Base-by-base conservation (phyloP, 2,113 vertebrate genomes). In the Prionailurus bengalensis region DNA sequence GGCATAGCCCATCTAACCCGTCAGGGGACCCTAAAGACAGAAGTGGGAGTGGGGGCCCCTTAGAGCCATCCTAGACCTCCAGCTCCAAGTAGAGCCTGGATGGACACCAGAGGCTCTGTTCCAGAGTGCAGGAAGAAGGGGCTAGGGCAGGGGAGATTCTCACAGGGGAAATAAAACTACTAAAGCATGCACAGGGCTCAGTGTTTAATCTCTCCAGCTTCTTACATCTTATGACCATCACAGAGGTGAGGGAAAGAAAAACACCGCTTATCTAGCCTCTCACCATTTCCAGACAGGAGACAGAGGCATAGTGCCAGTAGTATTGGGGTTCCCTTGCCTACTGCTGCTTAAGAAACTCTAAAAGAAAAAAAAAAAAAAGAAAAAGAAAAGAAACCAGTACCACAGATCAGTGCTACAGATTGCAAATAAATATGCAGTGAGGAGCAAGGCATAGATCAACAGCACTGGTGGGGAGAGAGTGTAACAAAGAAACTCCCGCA, bases 171-270 rank as follows among this genome's bases (percentile, higher is more conserved):
- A 98, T 97, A 98, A 98, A 98, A 91, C 92, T 61, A 90, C 91
- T 94, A 61, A 94, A 95, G 79, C 94, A 70, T 45, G 81, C 85
- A 51, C 70, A 97, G 97, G 90, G 88, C 92, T 98, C 96, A 70
- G 10, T 53, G 97, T 98, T 97, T 98, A 98, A 97, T 98, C 94
- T 95, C 97, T 92, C 65, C 25, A 97, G 92, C 85, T 94, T 95
- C 89, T 74, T 17, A 74, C 1, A 73, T 39, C 66, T 58, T 53
- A 27, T 7, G 53, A 63, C 31, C 53, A 45, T 70, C 81, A 83
- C 51, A 83, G 76, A 81, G 71, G 92, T 17, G 70, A 68, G 39
- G 78, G 70, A 70, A 45, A 79, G 6, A 23, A 7, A 92, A 78
- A 95, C 63, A 73, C 51, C 29, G 36, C 36, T 82, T 39, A 45